Conservation (phyloP, 2,888 invertebrate species). For the Aphodius granarius region DNA sequence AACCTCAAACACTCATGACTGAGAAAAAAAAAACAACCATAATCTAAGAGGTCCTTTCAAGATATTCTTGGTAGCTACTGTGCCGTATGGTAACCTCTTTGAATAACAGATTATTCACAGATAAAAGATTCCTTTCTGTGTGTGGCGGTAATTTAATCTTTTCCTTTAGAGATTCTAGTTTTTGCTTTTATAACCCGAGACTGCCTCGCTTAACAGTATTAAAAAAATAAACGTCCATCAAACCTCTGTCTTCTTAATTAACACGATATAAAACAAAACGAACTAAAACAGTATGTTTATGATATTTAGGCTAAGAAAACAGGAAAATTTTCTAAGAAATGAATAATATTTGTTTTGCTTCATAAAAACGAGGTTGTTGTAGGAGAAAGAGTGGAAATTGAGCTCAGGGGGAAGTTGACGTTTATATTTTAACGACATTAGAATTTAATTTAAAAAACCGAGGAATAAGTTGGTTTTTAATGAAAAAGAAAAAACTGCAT, state of each 20-base stretch:
- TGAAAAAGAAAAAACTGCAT: constrained; percentile 9
- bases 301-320: too few relatives aligned
- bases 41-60: not conserved
- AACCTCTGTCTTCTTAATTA: not conserved
- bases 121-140: not conserved
- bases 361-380: not conserved
- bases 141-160: not conserved
- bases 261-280: not conserved
- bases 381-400: not conserved
- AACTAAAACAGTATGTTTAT: not conserved
- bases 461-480: constrained; percentile 6
- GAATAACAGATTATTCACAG: not conserved
- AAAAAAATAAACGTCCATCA: not conserved
- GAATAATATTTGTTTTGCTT: too few relatives aligned
- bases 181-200: not conserved
- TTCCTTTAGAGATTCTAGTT: not conserved
- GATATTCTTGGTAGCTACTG: not conserved
- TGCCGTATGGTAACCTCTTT: not conserved
- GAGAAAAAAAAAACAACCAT: not conserved
- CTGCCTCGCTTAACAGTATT: not conserved
- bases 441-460: constrained; percentile 9
- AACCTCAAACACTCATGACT: not conserved
- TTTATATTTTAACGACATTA: not conserved
- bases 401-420: not conserved
- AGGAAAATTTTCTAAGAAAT: too few relatives aligned